Evolutionary conservation across 1,140 invertebrate genomes (phyloP), one percentile per base, ranked within the genome.

Genomic region (Drosophila suzukii): DNA sequence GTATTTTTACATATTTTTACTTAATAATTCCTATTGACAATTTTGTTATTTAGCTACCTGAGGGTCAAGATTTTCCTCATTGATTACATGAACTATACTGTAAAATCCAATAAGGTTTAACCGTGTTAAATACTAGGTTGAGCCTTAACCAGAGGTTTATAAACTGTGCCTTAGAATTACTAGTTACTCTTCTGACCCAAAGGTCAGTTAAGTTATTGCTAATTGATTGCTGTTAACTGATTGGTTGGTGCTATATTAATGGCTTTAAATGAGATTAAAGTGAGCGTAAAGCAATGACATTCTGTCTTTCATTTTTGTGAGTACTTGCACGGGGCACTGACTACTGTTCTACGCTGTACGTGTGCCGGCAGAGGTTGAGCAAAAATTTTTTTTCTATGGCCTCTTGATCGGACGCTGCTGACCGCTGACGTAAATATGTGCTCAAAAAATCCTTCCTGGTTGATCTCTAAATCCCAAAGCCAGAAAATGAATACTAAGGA

Each of bases 161-260:
- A 15, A 34, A 34, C 5, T 53, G 32, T 53, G 15, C 38, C 36
- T 58, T 41, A 58, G 0, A 62, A 41, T 17, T 62, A 61, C 34
- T 20, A 15, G 6, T 6, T 36, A 15, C 20, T 10, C 27, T 34
- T 0, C 38, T 43, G 17, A 24, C 24, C 11, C 20, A 8, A 8
- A 32, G 11, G 30, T 34, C 49, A 15, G 50, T 17, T 24, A 3
- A 59, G 17, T 57, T 41, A 41, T 59, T 60, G 60, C 55, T 59
- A 15, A 60, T 57, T 34, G 27, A 32, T 54, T 32, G n/a, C 53
- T 62, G 51, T 60, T 62, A 62, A 59, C 60, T 62, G 60, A 59
- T 62, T 62, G 12, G 27, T 59, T 62, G 36, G 15, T 59, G 54
- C 36, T 41, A 59, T 15, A 1, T 30, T 17, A 55, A 3, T 8